These are phyloP conservation scores for Syrphus vitripennis DNA, from an alignment of 2,888 invertebrate species.

Conservation along the genomic window DNA sequence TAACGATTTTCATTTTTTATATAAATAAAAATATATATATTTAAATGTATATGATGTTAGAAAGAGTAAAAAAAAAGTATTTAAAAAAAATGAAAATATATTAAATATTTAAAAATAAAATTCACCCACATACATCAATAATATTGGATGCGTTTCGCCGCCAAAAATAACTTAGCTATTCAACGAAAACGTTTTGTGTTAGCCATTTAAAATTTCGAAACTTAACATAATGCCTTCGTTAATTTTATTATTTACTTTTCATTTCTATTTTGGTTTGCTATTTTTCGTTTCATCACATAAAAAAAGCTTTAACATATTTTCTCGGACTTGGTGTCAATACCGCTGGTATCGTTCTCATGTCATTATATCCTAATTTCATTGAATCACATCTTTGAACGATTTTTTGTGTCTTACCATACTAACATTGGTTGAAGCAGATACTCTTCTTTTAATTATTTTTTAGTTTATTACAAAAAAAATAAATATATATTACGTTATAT, in stretches of 20 bases:
- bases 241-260: neutral
- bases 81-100: slow-evolving; percentile 69
- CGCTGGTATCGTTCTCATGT: slow-evolving; percentile 1
- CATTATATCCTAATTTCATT: neutral
- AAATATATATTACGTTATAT: slow-evolving; percentile 3
- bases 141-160: slow-evolving; percentile 31
- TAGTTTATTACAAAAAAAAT: neutral
- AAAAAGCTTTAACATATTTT: neutral
- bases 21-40: slow-evolving; percentile 64
- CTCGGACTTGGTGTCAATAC: neutral
- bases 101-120: slow-evolving; percentile 72
- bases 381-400: neutral
- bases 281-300: neutral
- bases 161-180: slow-evolving; percentile 4
- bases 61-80: slow-evolving; percentile 62
- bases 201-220: neutral
- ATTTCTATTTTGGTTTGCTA: neutral
- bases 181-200: slow-evolving; percentile 29
- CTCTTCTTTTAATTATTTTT: slow-evolving; percentile 1
- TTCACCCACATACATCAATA: slow-evolving; percentile 60
- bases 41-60: slow-evolving; percentile 66
- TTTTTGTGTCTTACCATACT: slow-evolving; percentile 8
- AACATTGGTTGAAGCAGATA: neutral
- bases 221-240: neutral
- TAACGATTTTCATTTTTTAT: slow-evolving; percentile 70